These are phyloP conservation scores for Octomys mimax DNA, from an alignment of 2,797 vertebrate genomes.

Conservation along the genomic window DNA sequence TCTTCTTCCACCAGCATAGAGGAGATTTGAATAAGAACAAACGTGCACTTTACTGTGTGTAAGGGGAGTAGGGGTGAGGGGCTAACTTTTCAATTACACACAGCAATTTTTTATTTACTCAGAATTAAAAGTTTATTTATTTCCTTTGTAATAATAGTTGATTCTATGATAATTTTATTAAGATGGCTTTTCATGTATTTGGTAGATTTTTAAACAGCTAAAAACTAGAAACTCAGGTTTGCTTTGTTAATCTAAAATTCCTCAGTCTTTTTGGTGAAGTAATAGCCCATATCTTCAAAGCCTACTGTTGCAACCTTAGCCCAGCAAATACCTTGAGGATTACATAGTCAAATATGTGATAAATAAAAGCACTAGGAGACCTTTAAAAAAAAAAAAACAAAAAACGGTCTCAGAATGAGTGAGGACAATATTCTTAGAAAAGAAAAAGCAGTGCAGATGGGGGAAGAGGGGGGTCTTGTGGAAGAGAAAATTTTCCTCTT, in stretches of 20 bases:
- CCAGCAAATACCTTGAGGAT: slow-evolving; percentile 38
- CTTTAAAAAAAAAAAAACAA: slow-evolving; percentile 51
- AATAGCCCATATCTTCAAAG: slow-evolving; percentile 52
- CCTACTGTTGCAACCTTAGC: not conserved
- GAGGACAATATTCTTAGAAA: slow-evolving; percentile 54
- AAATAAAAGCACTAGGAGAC: slow-evolving; percentile 49
- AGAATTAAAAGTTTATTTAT: slow-evolving; percentile 62
- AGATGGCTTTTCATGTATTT: slow-evolving; percentile 38
- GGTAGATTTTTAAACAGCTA: slow-evolving; percentile 53
- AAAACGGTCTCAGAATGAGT: slow-evolving; percentile 46
- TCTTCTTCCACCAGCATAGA: not conserved
- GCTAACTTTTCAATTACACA: slow-evolving; percentile 34
- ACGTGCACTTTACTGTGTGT: not conserved
- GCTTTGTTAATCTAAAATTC: slow-evolving; percentile 58
- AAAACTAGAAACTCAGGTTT: slow-evolving; percentile 66
- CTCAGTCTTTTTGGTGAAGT: slow-evolving; percentile 55
- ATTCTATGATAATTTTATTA: slow-evolving; percentile 58
- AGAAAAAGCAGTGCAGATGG: slow-evolving; percentile 54
- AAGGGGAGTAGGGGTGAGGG: not conserved
- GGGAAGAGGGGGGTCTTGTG: not conserved
- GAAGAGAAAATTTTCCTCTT: slow-evolving; percentile 64
- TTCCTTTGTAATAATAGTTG: slow-evolving; percentile 28
- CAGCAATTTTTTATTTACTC: slow-evolving; percentile 30
- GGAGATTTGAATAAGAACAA: not conserved
- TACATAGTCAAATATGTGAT: slow-evolving; percentile 23